These are phyloP conservation scores for Drosophila sturtevanti DNA, from an alignment of 1,140 invertebrate species.

Conservation along the genomic window DNA sequence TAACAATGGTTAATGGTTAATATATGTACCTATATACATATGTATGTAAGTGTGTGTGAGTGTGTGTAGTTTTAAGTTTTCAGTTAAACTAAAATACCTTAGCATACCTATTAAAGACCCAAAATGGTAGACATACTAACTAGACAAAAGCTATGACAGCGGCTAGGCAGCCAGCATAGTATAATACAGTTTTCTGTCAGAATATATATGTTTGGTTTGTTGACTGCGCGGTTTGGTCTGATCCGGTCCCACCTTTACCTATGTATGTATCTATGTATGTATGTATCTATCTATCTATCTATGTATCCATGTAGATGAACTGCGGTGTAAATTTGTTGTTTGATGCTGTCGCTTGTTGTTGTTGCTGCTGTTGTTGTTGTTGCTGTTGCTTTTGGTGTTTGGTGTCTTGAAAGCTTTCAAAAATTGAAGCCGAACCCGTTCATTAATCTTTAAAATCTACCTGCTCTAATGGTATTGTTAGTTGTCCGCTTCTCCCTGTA, in stretches of 20 bases:
- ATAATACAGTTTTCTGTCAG: conserved; percentile 27
- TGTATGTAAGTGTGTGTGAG: no score
- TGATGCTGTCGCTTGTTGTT: neutral
- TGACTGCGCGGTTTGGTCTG: conserved; percentile 6
- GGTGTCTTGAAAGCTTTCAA: conserved; percentile 51
- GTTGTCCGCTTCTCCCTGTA: conserved; percentile 19
- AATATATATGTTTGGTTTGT: no score
- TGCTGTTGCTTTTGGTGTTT: conserved; percentile 30
- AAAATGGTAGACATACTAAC: conserved; percentile 17
- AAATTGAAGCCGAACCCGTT: conserved; percentile 53
- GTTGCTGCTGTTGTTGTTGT: neutral
- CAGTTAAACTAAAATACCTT: neutral
- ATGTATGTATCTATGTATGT: neutral
- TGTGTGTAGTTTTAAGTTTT: no score
- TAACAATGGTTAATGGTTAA: no score
- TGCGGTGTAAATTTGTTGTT: conserved; percentile 57
- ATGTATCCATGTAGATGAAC: conserved; percentile 21
- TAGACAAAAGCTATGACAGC: conserved; percentile 25
- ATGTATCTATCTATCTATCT: conserved; percentile 19
- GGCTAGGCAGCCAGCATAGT: conserved; percentile 9
- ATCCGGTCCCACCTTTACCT: conserved; percentile 19
- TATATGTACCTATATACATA: no score
- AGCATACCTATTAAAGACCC: neutral
- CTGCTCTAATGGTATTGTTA: conserved; percentile 70
- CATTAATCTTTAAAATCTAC: conserved; percentile 78